Percentiles rank a stretch among this genome's conserved stretches.
Evolutionary conservation across 2,797 vertebrate species (phyloP).

Genomic region (Falco berigora): DNA sequence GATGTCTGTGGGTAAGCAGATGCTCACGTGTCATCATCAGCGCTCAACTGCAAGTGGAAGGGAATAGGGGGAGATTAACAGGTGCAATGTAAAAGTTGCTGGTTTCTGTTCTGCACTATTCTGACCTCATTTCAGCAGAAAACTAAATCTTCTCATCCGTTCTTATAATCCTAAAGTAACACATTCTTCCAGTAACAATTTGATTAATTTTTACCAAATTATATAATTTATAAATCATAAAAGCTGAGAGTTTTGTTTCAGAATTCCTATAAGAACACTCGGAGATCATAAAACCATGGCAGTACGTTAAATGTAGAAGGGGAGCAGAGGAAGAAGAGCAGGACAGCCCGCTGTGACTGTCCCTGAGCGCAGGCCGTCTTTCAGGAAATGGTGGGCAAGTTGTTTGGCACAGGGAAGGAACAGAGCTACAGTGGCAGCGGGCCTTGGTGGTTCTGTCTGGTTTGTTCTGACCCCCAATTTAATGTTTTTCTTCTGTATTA

Average conservation of each 20-base stretch:
- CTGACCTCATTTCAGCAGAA: neutral
- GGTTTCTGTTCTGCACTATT: neutral
- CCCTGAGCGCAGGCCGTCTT: neutral
- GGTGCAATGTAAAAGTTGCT: neutral
- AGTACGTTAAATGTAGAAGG: neutral
- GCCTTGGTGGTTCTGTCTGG: neutral
- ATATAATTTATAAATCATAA: neutral
- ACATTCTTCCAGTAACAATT: neutral
- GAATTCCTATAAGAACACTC: neutral
- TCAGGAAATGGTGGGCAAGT: neutral
- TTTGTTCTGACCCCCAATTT: neutral
- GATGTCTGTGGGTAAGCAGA: neutral
- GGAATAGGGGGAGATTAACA: neutral
- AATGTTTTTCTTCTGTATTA: neutral
- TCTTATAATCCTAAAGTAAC: neutral
- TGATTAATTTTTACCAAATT: neutral
- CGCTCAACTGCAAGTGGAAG: neutral
- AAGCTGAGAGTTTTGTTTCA: neutral
- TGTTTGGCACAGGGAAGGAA: neutral
- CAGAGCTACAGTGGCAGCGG: neutral
- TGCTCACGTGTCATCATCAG: neutral
- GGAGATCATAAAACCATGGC: neutral
- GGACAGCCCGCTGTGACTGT: neutral
- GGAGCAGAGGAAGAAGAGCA: neutral
- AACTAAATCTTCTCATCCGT: neutral